phyloP scores from a whole-genome alignment of 1,140 invertebrate species.

The Ladona fulva region DNA sequence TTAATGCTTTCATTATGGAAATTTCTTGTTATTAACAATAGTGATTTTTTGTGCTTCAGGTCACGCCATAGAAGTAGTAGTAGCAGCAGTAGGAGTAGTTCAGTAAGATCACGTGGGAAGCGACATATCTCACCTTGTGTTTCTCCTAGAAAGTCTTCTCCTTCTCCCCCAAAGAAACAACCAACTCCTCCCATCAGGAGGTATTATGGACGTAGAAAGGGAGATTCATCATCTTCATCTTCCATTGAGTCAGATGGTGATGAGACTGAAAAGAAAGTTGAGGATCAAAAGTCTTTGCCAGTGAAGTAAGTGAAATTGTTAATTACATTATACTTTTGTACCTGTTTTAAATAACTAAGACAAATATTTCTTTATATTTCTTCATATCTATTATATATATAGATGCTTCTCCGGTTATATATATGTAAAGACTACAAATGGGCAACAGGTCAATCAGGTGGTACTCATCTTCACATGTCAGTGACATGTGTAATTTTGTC shows the following conservation, averaged over 20 bases:
- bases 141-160: constrained; percentile 14
- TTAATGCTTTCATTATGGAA: too few relatives aligned
- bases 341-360: too few relatives aligned
- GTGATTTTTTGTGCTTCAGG: too few relatives aligned
- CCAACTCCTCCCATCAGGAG: constrained; percentile 27
- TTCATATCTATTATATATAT: too few relatives aligned
- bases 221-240: constrained; percentile 38
- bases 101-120: constrained; percentile 13
- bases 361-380: too few relatives aligned
- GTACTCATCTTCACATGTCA: too few relatives aligned
- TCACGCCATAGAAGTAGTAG: constrained; percentile 29
- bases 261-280: not conserved
- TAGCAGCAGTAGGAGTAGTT: constrained; percentile 26
- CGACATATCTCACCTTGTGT: not conserved
- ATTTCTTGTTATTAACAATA: too few relatives aligned
- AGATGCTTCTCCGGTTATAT: too few relatives aligned
- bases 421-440: too few relatives aligned
- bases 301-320: not conserved
- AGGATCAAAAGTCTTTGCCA: not conserved
- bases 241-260: not conserved
- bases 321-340: too few relatives aligned
- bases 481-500: too few relatives aligned
- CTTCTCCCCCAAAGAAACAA: not conserved
- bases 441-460: too few relatives aligned
- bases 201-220: constrained; percentile 57